Percentiles rank a stretch among this genome's conserved stretches.
These are phyloP conservation scores for Australoheros facetus DNA, from an alignment of 2,797 vertebrate species.

Conservation along the genomic window DNA sequence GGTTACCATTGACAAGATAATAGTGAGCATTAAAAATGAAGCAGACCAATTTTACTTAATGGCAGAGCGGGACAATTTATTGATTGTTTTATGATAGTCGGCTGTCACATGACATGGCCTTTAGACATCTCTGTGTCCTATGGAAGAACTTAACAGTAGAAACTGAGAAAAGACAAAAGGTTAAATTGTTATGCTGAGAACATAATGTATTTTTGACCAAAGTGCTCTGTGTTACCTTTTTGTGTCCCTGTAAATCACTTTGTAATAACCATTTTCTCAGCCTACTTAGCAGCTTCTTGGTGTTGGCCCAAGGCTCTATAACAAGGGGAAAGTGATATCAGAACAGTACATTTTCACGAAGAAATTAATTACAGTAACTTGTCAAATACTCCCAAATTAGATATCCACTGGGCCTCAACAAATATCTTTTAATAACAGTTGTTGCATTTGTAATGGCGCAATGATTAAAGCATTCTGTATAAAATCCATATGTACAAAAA, in stretches of 20 bases:
- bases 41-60: no score
- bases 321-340: background rate
- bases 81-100: background rate
- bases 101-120: background rate
- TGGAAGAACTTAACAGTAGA: background rate
- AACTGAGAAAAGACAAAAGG: background rate
- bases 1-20: background rate
- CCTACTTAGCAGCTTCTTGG: background rate
- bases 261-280: background rate
- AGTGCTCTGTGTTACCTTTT: background rate
- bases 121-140: background rate
- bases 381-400: background rate
- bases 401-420: background rate
- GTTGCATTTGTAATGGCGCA: background rate
- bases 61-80: background rate
- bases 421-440: background rate
- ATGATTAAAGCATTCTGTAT: background rate
- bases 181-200: background rate
- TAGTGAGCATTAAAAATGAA: background rate
- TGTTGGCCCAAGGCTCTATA: background rate
- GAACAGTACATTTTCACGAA: background rate
- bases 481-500: background rate
- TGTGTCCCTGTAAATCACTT: background rate
- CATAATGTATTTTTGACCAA: background rate
- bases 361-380: background rate